These are phyloP conservation scores for Allacma fusca DNA, from an alignment of 2,888 invertebrate genomes.

Conservation along the genomic window DNA sequence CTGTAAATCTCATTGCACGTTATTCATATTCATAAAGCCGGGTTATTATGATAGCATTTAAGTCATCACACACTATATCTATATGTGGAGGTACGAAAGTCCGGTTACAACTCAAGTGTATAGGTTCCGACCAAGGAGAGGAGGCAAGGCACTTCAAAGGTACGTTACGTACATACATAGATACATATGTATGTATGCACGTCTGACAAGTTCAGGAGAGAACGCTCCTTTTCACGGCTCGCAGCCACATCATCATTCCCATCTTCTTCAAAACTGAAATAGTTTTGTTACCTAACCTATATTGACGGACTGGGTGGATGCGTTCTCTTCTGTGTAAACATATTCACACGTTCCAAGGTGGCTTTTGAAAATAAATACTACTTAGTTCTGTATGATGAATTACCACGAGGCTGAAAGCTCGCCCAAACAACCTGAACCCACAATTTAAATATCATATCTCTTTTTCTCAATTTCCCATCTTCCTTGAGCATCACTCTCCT, in stretches of 20 bases:
- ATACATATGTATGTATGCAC: background rate
- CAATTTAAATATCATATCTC: slow-evolving; percentile 30
- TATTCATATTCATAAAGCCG: background rate
- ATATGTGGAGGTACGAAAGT: too few relatives aligned
- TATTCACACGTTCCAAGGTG: slow-evolving; percentile 23
- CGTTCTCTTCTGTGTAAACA: slow-evolving; percentile 23
- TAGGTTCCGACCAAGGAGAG: too few relatives aligned
- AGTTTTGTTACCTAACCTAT: background rate
- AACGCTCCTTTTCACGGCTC: slow-evolving; percentile 12
- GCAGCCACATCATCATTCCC: background rate
- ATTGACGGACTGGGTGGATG: background rate
- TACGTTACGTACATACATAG: too few relatives aligned
- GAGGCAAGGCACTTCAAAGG: too few relatives aligned
- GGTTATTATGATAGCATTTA: background rate
- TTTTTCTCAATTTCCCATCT: slow-evolving; percentile 22
- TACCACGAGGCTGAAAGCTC: slow-evolving; percentile 20
- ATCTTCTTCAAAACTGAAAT: background rate
- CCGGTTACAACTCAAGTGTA: background rate
- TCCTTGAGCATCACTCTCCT: background rate
- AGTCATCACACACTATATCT: background rate
- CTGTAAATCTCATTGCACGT: slow-evolving; percentile 19
- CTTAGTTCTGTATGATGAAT: slow-evolving; percentile 31
- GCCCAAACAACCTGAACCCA: slow-evolving; percentile 31
- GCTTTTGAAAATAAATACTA: slow-evolving; percentile 39
- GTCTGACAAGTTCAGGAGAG: too few relatives aligned